Evolutionary conservation across 2,888 invertebrate genomes (phyloP).

Genomic region (Rotaria macrura): DNA sequence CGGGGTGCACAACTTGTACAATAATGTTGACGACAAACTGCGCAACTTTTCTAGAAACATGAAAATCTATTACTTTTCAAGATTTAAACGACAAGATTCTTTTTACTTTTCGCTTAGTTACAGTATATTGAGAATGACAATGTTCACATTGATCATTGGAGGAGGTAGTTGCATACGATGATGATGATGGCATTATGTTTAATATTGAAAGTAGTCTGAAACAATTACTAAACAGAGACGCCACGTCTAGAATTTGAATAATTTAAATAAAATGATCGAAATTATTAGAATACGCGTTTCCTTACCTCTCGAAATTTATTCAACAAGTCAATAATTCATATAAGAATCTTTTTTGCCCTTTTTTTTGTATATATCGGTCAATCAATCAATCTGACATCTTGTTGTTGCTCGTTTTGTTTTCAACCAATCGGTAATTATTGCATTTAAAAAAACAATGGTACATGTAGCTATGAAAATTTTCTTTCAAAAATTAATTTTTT

Average conservation of each 20-base stretch:
- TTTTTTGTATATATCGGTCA: neutral
- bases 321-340: neutral
- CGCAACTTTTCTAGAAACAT: neutral
- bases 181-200: neutral
- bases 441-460: too few species aligned
- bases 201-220: neutral
- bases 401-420: neutral
- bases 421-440: neutral
- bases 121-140: neutral
- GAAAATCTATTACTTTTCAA: neutral
- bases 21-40: neutral
- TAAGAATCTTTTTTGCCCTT: neutral
- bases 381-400: conserved; percentile 12
- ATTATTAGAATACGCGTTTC: neutral
- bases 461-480: too few species aligned
- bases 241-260: neutral
- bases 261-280: too few species aligned
- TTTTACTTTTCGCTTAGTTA: conserved; percentile 6
- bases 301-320: neutral
- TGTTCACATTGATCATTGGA: conserved; percentile 13
- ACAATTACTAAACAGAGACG: neutral
- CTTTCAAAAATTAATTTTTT: too few species aligned
- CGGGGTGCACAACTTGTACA: conserved; percentile 12
- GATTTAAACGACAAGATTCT: neutral
- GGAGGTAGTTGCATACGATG: neutral